Evolutionary conservation across 2,797 vertebrate genomes (phyloP), one percentile per base, ranked within the genome.

Genomic region (Hylomyscus alleni): DNA sequence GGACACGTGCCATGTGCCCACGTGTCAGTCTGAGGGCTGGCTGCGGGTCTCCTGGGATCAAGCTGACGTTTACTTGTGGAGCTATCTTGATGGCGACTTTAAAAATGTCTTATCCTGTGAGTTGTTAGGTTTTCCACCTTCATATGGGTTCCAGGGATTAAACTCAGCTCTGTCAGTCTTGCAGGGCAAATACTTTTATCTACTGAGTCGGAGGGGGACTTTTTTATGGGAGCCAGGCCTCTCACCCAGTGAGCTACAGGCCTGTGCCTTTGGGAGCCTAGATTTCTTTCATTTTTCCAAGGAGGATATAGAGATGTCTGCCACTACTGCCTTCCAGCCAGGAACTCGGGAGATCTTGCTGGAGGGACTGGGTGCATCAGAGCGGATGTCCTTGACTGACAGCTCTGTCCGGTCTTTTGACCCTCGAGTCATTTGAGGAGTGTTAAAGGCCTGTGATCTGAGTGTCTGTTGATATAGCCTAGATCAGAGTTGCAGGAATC

Each of bases 251-350:
- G 54, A 78, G 75, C 20, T 26, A 73, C 4, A 7, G 60, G 62
- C 54, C 20, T 22, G 62, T 69, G 90, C 92, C 69, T 67, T 44
- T 0, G 0, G 94, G 54, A 95, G 65, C 54, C 83, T 60, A 37
- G 2, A 78, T 82, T 37, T 83, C 65, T 29, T 12, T n/a, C 7
- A 0, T 34, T 4, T 44, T 56, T 65, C 88, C 82, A 37, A 54
- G 50, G 26, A 31, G 40, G 19, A 22, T 1, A 26, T 20, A 24
- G 6, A 22, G 1, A 13, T 15, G 15, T 40, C 0, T 1, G 22
- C 31, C 31, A 24, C 89, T 13, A 15, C 60, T 24, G 0, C 12
- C 83, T 52, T 50, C 58, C 26, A 91, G 86, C 91, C 86, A 54
- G 78, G 67, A 50, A 67, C 67, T 37, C 24, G 0, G 1, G 52